Conservation (phyloP, 1,140 invertebrate species). For the Cydia fagiglandana region DNA sequence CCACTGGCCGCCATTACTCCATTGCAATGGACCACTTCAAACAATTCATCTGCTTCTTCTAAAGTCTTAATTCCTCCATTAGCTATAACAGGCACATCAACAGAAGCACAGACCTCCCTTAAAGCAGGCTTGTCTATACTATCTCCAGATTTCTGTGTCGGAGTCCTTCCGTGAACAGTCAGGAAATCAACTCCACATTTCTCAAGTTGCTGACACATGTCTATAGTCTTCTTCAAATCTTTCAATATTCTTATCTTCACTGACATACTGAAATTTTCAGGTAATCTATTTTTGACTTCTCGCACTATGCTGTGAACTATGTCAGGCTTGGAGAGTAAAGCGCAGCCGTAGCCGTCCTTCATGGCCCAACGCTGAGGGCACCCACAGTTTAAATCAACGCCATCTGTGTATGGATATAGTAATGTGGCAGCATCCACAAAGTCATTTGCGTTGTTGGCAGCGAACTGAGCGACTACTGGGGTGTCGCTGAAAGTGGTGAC, state of each 20-base stretch:
- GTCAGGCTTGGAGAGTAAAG: constrained; percentile 91
- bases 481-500: constrained; percentile 88
- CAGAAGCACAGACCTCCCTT: constrained; percentile 84
- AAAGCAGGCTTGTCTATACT: constrained; percentile 88
- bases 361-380: constrained; percentile 98
- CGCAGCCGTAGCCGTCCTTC: constrained; percentile 93
- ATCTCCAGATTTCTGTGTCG: constrained; percentile 87
- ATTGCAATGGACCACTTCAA: constrained; percentile 85
- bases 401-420: constrained; percentile 91
- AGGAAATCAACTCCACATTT: constrained; percentile 92
- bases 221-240: constrained; percentile 73
- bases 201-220: constrained; percentile 87
- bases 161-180: constrained; percentile 93
- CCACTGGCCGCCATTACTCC: constrained; percentile 95
- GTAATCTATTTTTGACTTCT: constrained; percentile 86
- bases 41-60: constrained; percentile 84
- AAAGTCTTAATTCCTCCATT: constrained; percentile 93
- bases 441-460: constrained; percentile 90
- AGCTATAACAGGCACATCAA: constrained; percentile 91
- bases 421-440: constrained; percentile 92
- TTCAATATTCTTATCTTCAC: constrained; percentile 92
- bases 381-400: constrained; percentile 97
- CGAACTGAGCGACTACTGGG: constrained; percentile 96
- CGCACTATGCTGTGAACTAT: constrained; percentile 89
- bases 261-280: constrained; percentile 90